A percentile compares a stretch with the other conserved stretches of the same genome.
Evolutionary conservation across 1,140 invertebrate species (phyloP).

Genomic region (Conus ventricosus): DNA sequence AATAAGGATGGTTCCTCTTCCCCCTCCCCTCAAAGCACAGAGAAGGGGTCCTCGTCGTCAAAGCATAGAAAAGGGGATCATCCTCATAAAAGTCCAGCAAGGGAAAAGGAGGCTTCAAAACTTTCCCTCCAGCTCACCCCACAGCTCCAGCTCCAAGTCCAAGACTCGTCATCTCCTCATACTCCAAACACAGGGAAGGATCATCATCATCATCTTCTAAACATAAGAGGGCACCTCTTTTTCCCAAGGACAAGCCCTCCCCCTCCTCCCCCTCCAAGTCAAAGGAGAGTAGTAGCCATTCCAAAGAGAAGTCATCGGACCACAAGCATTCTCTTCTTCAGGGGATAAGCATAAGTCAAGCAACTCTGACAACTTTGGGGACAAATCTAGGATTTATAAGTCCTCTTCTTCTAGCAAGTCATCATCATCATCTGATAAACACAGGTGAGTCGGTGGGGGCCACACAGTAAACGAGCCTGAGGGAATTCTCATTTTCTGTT

Average conservation of each 20-base stretch:
- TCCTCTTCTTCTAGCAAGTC: conserved; percentile 34
- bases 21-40: conserved; percentile 38
- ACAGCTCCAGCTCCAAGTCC: conserved; percentile 47
- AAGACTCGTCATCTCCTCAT: conserved; percentile 43
- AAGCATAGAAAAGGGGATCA: conserved; percentile 44
- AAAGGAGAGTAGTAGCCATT: conserved; percentile 74
- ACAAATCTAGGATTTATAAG: conserved; percentile 33
- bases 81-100: conserved; percentile 39
- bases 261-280: conserved; percentile 61
- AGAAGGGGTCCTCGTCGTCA: conserved; percentile 44
- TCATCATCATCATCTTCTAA: conserved; percentile 43
- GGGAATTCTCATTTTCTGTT: no score
- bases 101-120: conserved; percentile 43
- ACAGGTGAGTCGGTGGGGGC: conserved; percentile 35
- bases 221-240: conserved; percentile 44
- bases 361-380: conserved; percentile 38
- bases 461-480: no score
- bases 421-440: conserved; percentile 58
- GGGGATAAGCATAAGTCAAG: conserved; percentile 56
- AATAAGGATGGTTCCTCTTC: conserved; percentile 45
- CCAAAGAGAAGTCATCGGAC: conserved; percentile 71
- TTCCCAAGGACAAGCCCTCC: conserved; percentile 43
- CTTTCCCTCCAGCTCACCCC: conserved; percentile 34
- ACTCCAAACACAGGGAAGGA: conserved; percentile 45
- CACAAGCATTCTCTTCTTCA: conserved; percentile 50